phyloP scores from a whole-genome alignment of 2,113 vertebrate species.

The Parus major region DNA sequence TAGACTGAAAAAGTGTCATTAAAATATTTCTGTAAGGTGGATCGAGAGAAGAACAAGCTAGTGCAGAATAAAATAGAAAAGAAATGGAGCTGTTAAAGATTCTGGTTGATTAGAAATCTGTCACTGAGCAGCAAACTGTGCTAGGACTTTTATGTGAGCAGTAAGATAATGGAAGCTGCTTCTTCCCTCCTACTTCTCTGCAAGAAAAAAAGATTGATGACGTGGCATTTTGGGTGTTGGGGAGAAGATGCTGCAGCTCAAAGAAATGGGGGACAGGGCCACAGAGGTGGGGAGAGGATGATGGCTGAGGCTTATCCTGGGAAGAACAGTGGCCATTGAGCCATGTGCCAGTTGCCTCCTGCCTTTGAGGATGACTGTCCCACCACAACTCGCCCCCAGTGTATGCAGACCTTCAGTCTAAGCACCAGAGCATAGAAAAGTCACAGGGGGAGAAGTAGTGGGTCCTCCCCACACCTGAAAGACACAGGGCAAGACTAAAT shows the following conservation, averaged over 20 bases:
- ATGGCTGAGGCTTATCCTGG: neutral
- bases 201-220: neutral
- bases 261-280: no score
- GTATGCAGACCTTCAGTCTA: neutral
- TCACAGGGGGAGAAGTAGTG: no score
- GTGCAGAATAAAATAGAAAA: neutral
- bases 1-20: neutral
- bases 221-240: neutral
- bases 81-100: neutral
- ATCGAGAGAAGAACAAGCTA: neutral
- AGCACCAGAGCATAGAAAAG: neutral
- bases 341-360: neutral
- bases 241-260: neutral
- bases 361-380: neutral
- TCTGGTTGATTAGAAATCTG: neutral
- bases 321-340: neutral
- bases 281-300: neutral
- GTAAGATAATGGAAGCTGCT: neutral
- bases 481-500: neutral
- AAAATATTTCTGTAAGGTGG: neutral
- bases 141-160: neutral
- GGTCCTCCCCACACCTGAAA: neutral
- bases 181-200: neutral
- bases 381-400: neutral
- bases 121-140: neutral